Evolutionary conservation across 2,888 invertebrate species (phyloP), one percentile per base, ranked within the genome.

Genomic region (Drosophila dives): DNA sequence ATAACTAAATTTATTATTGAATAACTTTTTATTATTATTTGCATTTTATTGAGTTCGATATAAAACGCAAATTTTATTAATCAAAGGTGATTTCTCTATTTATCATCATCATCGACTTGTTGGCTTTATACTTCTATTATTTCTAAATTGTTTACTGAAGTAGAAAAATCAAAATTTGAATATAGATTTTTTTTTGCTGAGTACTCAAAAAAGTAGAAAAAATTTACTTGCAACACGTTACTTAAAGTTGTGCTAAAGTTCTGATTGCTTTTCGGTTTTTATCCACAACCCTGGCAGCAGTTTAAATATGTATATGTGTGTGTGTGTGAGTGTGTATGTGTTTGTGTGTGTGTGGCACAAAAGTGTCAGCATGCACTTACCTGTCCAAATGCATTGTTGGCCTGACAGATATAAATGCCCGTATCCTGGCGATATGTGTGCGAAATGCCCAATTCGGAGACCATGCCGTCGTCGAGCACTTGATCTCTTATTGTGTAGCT

Each of bases 341-440:
- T 59, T 50, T 69, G 58, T 50, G 72, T 64, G 72, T 64, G 53
- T 74, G 67, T 62, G 68, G 70, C 70, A 83, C 59, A 77, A 77
- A 83, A 80, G 87, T 89, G 88, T 82, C 83, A 84, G 64, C 72
- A 36, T 72, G 64, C 74, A 81, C 91, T 91, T 93, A 97, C 97
- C 96, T 96, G 96, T 11, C 98, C 99, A 91, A 97, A 98, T 58
- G 96, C 95, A 93, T 98, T 99, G 83, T 96, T 96, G 0, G 98
- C 98, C 74, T 96, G 95, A 92, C 98, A 98, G 60, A 97, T 96
- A 92, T 98, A 96, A 61, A 97, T 95, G 12, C 98, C 98, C 0
- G 98, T 97, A 93, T 98, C 98, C 91, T 97, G 97, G 69, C 98
- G 94, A 85, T 96, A 96, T 17, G 97, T 97, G 84, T 97, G 96